Percentiles rank a stretch among this genome's conserved stretches.
Evolutionary conservation across 2,797 vertebrate genomes (phyloP).

Genomic region (Crenuchus spilurus): DNA sequence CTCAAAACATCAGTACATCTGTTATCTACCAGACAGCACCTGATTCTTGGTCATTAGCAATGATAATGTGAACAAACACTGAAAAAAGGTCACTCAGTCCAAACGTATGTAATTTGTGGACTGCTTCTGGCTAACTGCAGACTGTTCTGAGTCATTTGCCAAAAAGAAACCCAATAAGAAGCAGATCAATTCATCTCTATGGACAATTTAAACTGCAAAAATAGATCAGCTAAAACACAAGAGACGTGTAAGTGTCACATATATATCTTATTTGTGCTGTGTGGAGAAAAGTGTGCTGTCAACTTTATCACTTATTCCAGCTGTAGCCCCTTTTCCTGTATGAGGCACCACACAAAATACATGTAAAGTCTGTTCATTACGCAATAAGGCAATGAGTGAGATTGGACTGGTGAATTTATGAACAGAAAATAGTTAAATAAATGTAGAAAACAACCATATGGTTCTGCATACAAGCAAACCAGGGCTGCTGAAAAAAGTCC

Average conservation of each 20-base stretch:
- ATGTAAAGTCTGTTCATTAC: too few relatives aligned
- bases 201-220: not conserved
- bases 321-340: not conserved
- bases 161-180: not conserved
- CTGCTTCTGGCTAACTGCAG: not conserved
- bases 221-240: too few relatives aligned
- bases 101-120: not conserved
- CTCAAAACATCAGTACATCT: not conserved
- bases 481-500: not conserved
- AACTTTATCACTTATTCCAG: not conserved
- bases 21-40: not conserved
- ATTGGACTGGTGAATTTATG: not conserved
- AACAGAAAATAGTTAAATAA: not conserved
- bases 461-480: not conserved
- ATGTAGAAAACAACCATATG: not conserved
- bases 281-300: too few relatives aligned
- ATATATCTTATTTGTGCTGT: too few relatives aligned
- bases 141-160: not conserved
- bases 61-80: not conserved
- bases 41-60: not conserved
- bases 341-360: too few relatives aligned
- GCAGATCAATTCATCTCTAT: too few relatives aligned
- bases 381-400: not conserved
- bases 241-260: too few relatives aligned
- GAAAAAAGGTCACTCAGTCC: not conserved